A percentile compares a stretch with the other conserved stretches of the same genome.
Evolutionary conservation across 2,113 vertebrate species (phyloP).

Genomic region (Triplophysa siluroides): DNA sequence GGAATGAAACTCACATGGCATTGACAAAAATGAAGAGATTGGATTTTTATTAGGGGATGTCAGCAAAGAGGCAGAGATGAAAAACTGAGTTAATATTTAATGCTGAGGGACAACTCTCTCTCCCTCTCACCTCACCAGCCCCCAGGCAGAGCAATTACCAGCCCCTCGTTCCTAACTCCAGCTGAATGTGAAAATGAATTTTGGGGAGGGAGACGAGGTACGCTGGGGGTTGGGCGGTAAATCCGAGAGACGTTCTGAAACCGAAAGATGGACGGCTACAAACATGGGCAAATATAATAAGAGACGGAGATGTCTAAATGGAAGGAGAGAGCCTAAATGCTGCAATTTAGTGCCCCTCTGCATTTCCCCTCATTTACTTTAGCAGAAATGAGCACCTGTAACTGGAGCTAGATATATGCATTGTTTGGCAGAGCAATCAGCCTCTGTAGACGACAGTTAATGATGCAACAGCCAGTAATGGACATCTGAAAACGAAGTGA

Average conservation of each 20-base stretch:
- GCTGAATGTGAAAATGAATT: conserved; percentile 42
- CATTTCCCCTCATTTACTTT: conserved; percentile 61
- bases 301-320: not conserved
- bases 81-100: conserved; percentile 79
- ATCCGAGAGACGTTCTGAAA: conserved; percentile 6
- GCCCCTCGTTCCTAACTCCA: conserved; percentile 40
- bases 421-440: conserved; percentile 70
- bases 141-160: conserved; percentile 70
- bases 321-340: conserved; percentile 25
- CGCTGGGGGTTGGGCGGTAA: conserved; percentile 22
- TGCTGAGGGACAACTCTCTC: conserved; percentile 63
- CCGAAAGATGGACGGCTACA: conserved; percentile 25
- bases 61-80: conserved; percentile 70
- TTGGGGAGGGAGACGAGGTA: conserved; percentile 35
- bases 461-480: conserved; percentile 63
- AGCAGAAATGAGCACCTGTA: conserved; percentile 67
- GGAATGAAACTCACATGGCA: conserved; percentile 44
- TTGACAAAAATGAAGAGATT: conserved; percentile 56
- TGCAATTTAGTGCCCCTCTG: conserved; percentile 58
- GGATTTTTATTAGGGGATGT: conserved; percentile 71
- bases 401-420: conserved; percentile 68
- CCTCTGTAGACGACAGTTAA: conserved; percentile 62
- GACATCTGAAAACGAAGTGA: conserved; percentile 62
- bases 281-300: not conserved
- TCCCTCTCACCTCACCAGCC: conserved; percentile 51